A percentile compares a stretch with the other conserved stretches of the same genome.
Evolutionary conservation across 2,797 vertebrate genomes (phyloP).

Genomic region (Distichodus sexfasciatus): DNA sequence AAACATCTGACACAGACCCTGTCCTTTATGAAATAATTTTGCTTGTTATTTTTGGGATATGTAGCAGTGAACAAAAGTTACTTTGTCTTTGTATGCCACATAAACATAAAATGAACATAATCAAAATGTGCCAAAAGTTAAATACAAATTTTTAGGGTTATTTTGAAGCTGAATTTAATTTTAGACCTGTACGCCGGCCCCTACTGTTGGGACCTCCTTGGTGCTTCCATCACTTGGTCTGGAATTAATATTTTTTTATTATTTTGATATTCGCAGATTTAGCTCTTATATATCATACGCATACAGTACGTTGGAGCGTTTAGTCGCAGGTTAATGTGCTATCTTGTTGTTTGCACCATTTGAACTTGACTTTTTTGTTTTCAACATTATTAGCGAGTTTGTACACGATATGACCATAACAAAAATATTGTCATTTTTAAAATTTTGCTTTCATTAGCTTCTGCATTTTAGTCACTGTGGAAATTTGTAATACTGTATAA

Average conservation of each 20-base stretch:
- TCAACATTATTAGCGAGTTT: conserved; percentile 62
- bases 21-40: too few species aligned
- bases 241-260: conserved; percentile 55
- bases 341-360: conserved; percentile 58
- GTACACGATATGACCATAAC: conserved; percentile 60
- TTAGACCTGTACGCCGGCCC: conserved; percentile 47
- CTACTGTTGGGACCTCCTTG: conserved; percentile 38
- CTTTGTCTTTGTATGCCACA: too few species aligned
- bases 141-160: conserved; percentile 26
- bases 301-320: conserved; percentile 42
- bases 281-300: conserved; percentile 61
- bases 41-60: too few species aligned
- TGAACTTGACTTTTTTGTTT: conserved; percentile 63
- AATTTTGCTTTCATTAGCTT: conserved; percentile 55
- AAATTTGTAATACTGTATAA: conserved; percentile 63
- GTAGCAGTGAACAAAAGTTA: too few species aligned
- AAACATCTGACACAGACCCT: too few species aligned
- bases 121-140: not conserved
- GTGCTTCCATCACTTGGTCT: conserved; percentile 52
- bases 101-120: not conserved
- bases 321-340: conserved; percentile 43
- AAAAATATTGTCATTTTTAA: conserved; percentile 26
- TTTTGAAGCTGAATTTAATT: conserved; percentile 25
- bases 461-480: conserved; percentile 72
- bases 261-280: conserved; percentile 52